Percentiles rank a stretch among this genome's conserved stretches.
phyloP scores from a whole-genome alignment of 2,113 vertebrate species.

The Cebus imitator region DNA sequence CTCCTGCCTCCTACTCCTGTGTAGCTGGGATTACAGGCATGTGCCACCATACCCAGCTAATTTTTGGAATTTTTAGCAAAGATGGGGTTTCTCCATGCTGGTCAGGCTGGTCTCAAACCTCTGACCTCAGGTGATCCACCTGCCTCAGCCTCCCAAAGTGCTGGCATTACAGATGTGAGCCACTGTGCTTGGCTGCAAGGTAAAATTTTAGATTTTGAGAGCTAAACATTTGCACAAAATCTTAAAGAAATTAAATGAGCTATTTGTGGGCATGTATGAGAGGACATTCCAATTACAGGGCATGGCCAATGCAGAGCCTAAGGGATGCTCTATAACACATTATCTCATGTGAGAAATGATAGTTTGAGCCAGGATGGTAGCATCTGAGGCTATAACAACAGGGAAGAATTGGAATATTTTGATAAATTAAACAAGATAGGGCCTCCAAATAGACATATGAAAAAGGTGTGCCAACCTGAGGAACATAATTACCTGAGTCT shows the following conservation, averaged over 20 bases:
- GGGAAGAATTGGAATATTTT: not conserved
- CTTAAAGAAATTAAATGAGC: not conserved
- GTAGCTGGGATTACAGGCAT: too few relatives aligned
- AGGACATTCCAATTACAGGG: not conserved
- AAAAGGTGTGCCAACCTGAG: not conserved
- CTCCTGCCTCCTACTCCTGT: too few relatives aligned
- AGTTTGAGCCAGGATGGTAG: not conserved
- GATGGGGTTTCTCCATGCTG: too few relatives aligned
- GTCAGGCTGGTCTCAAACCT: too few relatives aligned
- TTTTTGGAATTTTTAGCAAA: too few relatives aligned
- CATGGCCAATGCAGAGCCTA: not conserved
- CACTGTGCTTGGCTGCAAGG: too few relatives aligned
- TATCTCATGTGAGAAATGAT: not conserved
- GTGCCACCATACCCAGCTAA: too few relatives aligned
- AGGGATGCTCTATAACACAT: not conserved
- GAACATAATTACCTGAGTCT: not conserved
- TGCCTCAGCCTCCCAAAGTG: too few relatives aligned
- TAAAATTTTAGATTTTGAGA: not conserved
- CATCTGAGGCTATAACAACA: not conserved
- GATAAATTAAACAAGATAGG: not conserved
- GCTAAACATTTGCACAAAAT: not conserved
- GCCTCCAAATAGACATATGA: not conserved
- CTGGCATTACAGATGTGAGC: too few relatives aligned
- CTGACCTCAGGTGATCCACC: too few relatives aligned
- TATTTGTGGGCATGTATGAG: not conserved